Evolutionary conservation across 2,888 invertebrate species (phyloP).

Genomic region (Tenthredo scrophulariae): DNA sequence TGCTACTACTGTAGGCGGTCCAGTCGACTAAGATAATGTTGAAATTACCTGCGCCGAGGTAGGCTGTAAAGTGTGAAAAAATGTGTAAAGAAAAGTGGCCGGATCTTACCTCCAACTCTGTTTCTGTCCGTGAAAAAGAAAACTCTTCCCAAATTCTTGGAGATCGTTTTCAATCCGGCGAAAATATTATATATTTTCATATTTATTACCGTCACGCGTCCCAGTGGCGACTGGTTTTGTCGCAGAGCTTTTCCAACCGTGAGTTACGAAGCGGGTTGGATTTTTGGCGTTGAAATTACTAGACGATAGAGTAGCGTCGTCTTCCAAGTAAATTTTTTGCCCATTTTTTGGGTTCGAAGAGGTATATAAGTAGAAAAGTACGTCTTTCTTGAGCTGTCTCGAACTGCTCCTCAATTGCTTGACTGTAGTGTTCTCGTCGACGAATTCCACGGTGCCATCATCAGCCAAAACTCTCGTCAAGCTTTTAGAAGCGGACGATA

Average conservation of each 20-base stretch:
- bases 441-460: not conserved
- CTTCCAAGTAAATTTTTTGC: slow-evolving; percentile 63
- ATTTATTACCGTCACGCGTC: slow-evolving; percentile 67
- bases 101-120: too few relatives aligned
- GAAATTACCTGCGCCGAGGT: slow-evolving; percentile 2
- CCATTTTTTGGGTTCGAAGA: slow-evolving; percentile 69
- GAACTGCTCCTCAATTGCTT: not conserved
- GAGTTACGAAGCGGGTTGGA: slow-evolving; percentile 68
- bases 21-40: slow-evolving; percentile 72
- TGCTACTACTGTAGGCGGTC: slow-evolving; percentile 71
- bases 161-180: too few relatives aligned
- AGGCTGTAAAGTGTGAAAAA: not conserved
- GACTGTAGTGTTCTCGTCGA: not conserved
- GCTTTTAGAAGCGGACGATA: not conserved
- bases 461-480: not conserved
- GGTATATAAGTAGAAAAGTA: slow-evolving; percentile 57
- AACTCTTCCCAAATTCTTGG: too few relatives aligned
- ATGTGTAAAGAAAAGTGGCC: too few relatives aligned
- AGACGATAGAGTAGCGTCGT: slow-evolving; percentile 62
- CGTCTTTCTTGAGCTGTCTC: not conserved
- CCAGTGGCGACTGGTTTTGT: slow-evolving; percentile 59
- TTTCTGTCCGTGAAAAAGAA: too few relatives aligned
- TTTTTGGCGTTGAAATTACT: slow-evolving; percentile 69
- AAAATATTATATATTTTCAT: too few relatives aligned
- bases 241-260: slow-evolving; percentile 72